Base-by-base conservation (phyloP, 2,888 invertebrate species). In the Eulithis testata region DNA sequence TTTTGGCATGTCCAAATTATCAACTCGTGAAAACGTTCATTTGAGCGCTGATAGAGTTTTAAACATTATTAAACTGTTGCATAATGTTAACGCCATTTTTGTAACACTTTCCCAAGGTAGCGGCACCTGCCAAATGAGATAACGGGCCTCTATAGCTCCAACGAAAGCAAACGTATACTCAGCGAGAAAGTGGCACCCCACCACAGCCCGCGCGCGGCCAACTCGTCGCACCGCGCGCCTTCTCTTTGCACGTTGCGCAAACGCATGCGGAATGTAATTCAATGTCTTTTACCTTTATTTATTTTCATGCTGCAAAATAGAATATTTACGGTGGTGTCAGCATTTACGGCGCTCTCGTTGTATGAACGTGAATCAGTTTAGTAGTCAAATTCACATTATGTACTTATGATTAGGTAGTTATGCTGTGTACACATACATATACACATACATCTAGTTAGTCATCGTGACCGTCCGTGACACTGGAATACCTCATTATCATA, bases 61-160 rank as follows among this genome's bases (percentile, higher is more conserved):
- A 11, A 45, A 59, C 12, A 73, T 70, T 71, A 70, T 71, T 70
- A 68, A 72, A 72, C 68, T 64, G 80, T 86, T 89, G 83, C 86
- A 82, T 88, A 88, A 89, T 82, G 76, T 78, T 80, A 79, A 82
- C 81, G 85, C 84, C 72, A 81, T 86, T 86, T 87, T 84, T 85
- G 85, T 87, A 88, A 87, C 86, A 91, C 90, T 91, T 91, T 91
- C 91, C 86, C 89, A 86, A 81, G 79, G 79, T 79, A 83, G 80
- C 83, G 81, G 85, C 92, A 92, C 92, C 92, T 92, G 92, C 88
- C 86, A 85, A 91, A 91, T 90, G 89, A 89, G 88, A 87, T 92
- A 91, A 90, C 90, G 91, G 89, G 76, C 82, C 83, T 83, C 76
- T 76, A 76, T 82, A 83, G 81, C 82, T 81, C 83, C 82, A 89